Conservation (phyloP, 2,113 vertebrate species). For the Oceanodroma tethys region DNA sequence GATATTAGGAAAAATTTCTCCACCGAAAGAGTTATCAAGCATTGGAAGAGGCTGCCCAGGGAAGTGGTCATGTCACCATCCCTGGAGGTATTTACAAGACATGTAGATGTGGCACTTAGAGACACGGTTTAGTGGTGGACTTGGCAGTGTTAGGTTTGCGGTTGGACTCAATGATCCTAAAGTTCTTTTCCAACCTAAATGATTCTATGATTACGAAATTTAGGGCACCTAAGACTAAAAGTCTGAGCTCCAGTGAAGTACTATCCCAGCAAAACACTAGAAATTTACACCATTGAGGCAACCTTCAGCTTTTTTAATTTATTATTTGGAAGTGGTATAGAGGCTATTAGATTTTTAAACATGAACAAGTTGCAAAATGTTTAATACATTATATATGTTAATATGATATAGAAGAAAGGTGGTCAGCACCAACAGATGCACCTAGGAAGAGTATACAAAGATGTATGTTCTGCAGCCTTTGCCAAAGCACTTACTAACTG, state of each 20-base stretch:
- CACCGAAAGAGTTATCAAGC: rapidly evolving
- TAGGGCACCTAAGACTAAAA: not conserved
- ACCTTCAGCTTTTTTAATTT: not conserved
- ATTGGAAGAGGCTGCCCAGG: not conserved
- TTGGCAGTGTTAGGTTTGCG: not conserved
- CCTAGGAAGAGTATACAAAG: not conserved
- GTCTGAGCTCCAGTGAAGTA: not conserved
- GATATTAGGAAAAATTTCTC: not conserved
- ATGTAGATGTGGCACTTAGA: rapidly evolving
- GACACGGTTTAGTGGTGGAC: not conserved
- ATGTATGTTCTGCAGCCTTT: not conserved
- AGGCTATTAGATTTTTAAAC: not conserved
- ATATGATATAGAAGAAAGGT: not conserved
- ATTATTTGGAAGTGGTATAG: not conserved
- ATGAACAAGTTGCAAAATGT: not conserved
- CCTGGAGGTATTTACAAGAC: not conserved
- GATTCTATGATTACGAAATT: not conserved
- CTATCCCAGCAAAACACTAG: not conserved
- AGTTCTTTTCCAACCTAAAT: not conserved
- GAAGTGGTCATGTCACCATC: not conserved
- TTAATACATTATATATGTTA: not conserved
- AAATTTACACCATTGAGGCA: not conserved
- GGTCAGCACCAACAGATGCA: not conserved
- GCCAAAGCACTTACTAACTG: not conserved
- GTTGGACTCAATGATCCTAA: not conserved